These are phyloP conservation scores for Ranitomeya variabilis DNA, from an alignment of 2,113 vertebrate genomes.

Conservation along the genomic window DNA sequence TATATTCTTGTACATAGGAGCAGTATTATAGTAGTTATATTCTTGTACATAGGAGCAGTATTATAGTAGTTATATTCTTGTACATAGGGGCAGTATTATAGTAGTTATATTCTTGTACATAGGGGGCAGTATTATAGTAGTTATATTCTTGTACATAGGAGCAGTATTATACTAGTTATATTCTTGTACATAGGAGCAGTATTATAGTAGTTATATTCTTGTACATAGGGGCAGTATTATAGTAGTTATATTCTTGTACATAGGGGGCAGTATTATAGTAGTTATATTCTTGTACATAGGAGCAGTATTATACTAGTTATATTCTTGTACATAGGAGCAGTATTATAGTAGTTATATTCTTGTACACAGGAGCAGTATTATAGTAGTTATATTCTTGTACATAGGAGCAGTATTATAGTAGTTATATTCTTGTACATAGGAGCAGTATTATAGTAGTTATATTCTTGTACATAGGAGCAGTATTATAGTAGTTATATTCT, in stretches of 20 bases:
- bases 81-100: background rate
- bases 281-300: background rate
- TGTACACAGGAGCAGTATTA: background rate
- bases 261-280: background rate
- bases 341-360: constrained; percentile 8
- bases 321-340: background rate
- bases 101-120: constrained; percentile 2
- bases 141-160: constrained; percentile 5
- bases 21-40: constrained; percentile 11
- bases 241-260: constrained; percentile 3
- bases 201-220: constrained; percentile 8
- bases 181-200: constrained; percentile 1
- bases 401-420: constrained; percentile 5
- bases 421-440: constrained; percentile 11
- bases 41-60: background rate
- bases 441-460: background rate
- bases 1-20: constrained; percentile 2
- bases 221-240: constrained; percentile 1
- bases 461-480: background rate
- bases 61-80: constrained; percentile 8
- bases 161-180: constrained; percentile 10
- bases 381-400: constrained; percentile 18
- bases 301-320: background rate
- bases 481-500: background rate
- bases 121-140: background rate